Percentiles rank a stretch among this genome's conserved stretches.
These are phyloP conservation scores for Procavia capensis DNA, from an alignment of 2,113 vertebrate species.

Conservation along the genomic window DNA sequence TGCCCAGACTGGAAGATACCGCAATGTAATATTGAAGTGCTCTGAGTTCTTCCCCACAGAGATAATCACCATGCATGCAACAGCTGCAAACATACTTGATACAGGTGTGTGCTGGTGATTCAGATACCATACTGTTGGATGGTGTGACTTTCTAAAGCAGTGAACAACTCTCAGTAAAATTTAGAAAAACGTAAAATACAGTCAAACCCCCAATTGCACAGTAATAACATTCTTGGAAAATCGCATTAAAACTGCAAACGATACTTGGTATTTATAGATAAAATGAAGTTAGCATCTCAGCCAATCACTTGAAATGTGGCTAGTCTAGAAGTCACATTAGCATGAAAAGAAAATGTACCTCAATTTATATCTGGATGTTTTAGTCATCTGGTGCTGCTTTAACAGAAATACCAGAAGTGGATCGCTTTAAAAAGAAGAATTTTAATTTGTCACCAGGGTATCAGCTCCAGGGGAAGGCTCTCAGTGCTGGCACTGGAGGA, in stretches of 20 bases:
- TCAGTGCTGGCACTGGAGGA: no score
- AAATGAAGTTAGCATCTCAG: neutral
- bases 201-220: neutral
- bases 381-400: no score
- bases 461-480: no score
- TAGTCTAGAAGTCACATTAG: neutral
- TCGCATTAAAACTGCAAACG: neutral
- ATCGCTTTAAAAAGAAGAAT: no score
- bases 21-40: no score
- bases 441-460: no score
- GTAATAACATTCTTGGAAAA: neutral
- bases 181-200: neutral
- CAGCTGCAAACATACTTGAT: neutral
- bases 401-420: no score
- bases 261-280: neutral
- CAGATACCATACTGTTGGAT: neutral
- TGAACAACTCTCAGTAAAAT: neutral
- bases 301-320: neutral
- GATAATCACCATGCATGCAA: neutral
- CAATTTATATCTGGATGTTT: no score
- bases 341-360: neutral
- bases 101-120: neutral
- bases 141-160: neutral
- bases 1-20: no score
- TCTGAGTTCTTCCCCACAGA: neutral